These are phyloP conservation scores for Tryphoninae sp. DNA, from an alignment of 2,888 invertebrate genomes.

Conservation along the genomic window DNA sequence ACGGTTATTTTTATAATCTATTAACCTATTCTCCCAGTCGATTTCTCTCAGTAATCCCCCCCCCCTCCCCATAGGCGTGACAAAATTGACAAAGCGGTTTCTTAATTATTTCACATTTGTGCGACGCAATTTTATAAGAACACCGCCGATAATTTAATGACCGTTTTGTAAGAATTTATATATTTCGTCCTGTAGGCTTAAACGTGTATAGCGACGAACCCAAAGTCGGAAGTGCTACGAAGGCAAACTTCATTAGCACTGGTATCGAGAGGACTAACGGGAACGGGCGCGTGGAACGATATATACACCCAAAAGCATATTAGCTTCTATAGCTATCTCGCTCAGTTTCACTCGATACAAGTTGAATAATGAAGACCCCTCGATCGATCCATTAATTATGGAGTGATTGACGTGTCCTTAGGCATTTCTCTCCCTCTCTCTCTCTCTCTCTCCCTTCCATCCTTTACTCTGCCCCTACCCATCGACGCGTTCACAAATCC, in stretches of 20 bases:
- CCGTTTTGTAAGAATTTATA: no score
- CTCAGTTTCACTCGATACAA: slow-evolving; percentile 10
- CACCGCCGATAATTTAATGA: no score
- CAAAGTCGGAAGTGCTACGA: slow-evolving; percentile 17
- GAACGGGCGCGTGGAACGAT: slow-evolving; percentile 8
- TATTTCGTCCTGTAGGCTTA: background rate
- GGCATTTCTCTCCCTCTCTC: slow-evolving; percentile 27
- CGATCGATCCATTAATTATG: slow-evolving; percentile 51
- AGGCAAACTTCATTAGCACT: slow-evolving; percentile 41
- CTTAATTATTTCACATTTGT: no score
- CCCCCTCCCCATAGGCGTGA: no score
- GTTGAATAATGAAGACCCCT: slow-evolving; percentile 58
- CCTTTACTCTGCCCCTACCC: no score
- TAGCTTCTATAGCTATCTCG: slow-evolving; percentile 23
- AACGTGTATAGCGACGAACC: slow-evolving; percentile 1
- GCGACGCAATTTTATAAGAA: no score
- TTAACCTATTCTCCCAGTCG: no score
- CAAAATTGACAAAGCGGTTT: no score
- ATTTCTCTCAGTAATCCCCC: no score
- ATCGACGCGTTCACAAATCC: background rate
- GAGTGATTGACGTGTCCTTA: slow-evolving; percentile 54
- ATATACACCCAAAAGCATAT: slow-evolving; percentile 22
- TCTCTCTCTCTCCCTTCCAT: background rate
- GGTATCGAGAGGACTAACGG: slow-evolving; percentile 28
- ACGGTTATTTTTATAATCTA: no score